These are phyloP conservation scores for Albula glossodonta DNA, from an alignment of 2,113 vertebrate species.

Conservation along the genomic window DNA sequence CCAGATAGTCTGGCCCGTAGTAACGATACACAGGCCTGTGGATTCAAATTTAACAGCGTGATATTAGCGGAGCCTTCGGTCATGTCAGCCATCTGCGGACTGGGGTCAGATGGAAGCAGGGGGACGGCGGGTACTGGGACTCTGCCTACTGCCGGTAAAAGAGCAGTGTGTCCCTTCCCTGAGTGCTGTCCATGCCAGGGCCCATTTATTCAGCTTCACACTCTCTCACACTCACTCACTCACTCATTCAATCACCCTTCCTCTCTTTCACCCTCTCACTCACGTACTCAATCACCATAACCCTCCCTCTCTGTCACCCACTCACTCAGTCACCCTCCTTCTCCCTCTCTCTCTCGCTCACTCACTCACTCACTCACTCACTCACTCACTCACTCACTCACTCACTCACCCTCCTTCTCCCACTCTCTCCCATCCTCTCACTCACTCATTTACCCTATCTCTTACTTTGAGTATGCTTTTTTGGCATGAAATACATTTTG, in stretches of 20 bases:
- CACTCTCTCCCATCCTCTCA: too few relatives aligned
- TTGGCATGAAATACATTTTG: too few relatives aligned
- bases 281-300: background rate
- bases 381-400: background rate
- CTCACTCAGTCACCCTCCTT: background rate
- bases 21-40: conserved; percentile 76
- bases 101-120: conserved; percentile 75
- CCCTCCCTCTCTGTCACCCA: conserved; percentile 24
- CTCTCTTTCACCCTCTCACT: conserved; percentile 30
- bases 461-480: background rate
- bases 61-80: conserved; percentile 84
- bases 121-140: conserved; percentile 51
- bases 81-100: conserved; percentile 81
- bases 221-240: too few relatives aligned
- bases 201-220: conserved; percentile 68
- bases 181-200: conserved; percentile 61
- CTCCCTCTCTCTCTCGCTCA: conserved; percentile 21
- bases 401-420: too few relatives aligned
- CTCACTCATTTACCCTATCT: background rate
- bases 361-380: too few relatives aligned
- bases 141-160: conserved; percentile 66
- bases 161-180: conserved; percentile 66
- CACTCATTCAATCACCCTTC: conserved; percentile 27
- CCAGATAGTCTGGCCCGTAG: conserved; percentile 90
- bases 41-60: conserved; percentile 92